phyloP scores from a whole-genome alignment of 2,113 vertebrate genomes.

The Boulengeromyrus knoepffleri region DNA sequence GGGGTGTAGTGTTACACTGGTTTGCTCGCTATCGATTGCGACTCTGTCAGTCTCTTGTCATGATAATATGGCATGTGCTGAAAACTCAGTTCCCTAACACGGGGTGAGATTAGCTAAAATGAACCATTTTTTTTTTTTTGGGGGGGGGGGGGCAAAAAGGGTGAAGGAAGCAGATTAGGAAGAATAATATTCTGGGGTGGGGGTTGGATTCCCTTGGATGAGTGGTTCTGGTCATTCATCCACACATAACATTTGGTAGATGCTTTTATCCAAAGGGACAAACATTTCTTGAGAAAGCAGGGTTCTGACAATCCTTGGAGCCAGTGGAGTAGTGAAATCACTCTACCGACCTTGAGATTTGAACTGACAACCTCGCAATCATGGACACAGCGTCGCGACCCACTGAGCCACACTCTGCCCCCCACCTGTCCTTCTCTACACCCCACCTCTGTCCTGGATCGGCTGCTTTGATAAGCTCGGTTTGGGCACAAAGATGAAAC shows the following conservation, averaged over 20 bases:
- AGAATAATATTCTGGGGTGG: background rate
- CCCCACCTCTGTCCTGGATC: slow-evolving; percentile 14
- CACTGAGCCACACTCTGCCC: background rate
- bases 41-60: background rate
- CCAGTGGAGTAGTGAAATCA: background rate
- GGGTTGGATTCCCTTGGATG: background rate
- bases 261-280: background rate
- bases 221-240: background rate
- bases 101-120: slow-evolving; percentile 12
- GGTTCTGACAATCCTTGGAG: background rate
- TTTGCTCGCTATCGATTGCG: slow-evolving; percentile 22
- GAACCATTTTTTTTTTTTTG: background rate
- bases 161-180: slow-evolving; percentile 2
- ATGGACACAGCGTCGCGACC: background rate
- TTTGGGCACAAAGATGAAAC: slow-evolving; percentile 10
- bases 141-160: background rate
- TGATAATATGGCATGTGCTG: slow-evolving; percentile 15
- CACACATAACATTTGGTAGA: background rate
- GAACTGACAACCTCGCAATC: background rate
- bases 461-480: slow-evolving; percentile 27
- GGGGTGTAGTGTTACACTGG: background rate
- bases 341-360: background rate
- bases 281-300: background rate
- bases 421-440: background rate
- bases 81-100: slow-evolving; percentile 18